Evolutionary conservation across 2,113 vertebrate species (phyloP), one percentile per base, ranked within the genome.

Genomic region (Phalacrocorax aristotelis): DNA sequence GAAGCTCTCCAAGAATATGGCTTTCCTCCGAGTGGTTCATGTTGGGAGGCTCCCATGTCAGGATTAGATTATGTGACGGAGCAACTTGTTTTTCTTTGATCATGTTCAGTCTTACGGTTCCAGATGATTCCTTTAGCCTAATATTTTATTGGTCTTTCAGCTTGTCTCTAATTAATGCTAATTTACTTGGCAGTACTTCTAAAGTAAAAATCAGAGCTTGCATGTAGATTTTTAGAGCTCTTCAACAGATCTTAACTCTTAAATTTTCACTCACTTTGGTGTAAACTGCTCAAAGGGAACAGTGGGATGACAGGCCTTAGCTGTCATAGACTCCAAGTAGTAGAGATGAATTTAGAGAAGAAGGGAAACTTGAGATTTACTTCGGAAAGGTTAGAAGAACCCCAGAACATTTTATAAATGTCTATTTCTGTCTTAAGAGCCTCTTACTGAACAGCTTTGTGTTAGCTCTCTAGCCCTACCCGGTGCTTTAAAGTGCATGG

Each of bases 141-240:
- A 76, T 95, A 83, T 80, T 93, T 91, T 90, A 85, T 58, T 88
- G 75, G 87, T 91, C 90, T 93, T 96, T 94, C 84, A 83, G 70
- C 78, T 66, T 93, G 40, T 85, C 36, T 87, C 75, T 96, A 93
- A 95, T 94, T 96, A 93, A 80, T 90, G 66, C 71, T 94, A 76
- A 91, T 97, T 95, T 95, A 36, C 71, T 96, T 94, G 93, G 90
- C 96, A 93, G 25, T 87, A 62, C 75, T 94, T 96, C 85, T 91
- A 66, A 93, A 91, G 90, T 90, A 85, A 90, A 90, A 95, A 70
- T 90, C 62, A 46, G 71, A 85, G 78, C 76, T 89, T 85, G 46
- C 36, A 21, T 82, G 49, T 91, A 81, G 51, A 26, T 76, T 96
- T 92, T 93, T 82, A 91, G 81, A 91, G 77, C 83, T 93, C 69